phyloP scores from a whole-genome alignment of 92 coral and sea anemone species.

The Epizoanthus stellaris region DNA sequence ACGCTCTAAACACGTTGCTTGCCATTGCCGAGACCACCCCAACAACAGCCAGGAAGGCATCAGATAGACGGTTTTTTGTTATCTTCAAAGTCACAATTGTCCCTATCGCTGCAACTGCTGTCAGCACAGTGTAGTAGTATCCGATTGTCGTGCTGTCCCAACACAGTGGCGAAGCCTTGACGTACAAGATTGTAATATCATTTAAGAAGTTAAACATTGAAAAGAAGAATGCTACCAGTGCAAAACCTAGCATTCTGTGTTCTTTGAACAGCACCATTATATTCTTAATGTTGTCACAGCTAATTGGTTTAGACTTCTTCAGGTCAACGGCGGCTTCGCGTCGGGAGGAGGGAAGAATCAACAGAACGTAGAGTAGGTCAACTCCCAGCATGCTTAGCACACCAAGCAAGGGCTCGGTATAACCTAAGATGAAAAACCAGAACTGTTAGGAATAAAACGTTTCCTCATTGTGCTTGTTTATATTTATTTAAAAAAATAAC shows the following conservation, averaged over 20 bases:
- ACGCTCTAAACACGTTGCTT: constrained; percentile 36
- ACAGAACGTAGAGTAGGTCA: constrained; percentile 38
- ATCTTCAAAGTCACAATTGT: constrained; percentile 54
- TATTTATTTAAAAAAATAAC: too few relatives aligned
- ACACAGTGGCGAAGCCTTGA: constrained; percentile 62
- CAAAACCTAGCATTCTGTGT: constrained; percentile 31
- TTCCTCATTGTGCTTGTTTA: too few relatives aligned
- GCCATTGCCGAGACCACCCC: constrained; percentile 44
- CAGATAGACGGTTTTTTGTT: constrained; percentile 43
- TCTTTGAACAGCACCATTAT: constrained; percentile 39
- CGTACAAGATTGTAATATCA: constrained; percentile 55
- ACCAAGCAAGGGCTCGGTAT: constrained; percentile 69
- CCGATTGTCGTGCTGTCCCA: constrained; percentile 61
- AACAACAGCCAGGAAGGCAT: constrained; percentile 49
- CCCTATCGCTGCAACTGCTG: constrained; percentile 36
- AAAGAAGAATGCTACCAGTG: constrained; percentile 49
- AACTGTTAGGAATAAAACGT: too few relatives aligned
- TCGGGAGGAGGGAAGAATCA: constrained; percentile 61
- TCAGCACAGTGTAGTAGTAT: constrained; percentile 38
- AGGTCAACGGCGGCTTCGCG: constrained; percentile 21
- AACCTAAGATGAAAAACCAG: constrained; percentile 35
- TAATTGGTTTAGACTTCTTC: constrained; percentile 36
- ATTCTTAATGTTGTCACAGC: constrained; percentile 25
- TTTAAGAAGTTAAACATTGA: constrained; percentile 49
- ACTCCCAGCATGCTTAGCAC: constrained; percentile 38